These are phyloP conservation scores for Myiotriccus ornatus DNA, from an alignment of 2,797 vertebrate genomes.

Conservation along the genomic window DNA sequence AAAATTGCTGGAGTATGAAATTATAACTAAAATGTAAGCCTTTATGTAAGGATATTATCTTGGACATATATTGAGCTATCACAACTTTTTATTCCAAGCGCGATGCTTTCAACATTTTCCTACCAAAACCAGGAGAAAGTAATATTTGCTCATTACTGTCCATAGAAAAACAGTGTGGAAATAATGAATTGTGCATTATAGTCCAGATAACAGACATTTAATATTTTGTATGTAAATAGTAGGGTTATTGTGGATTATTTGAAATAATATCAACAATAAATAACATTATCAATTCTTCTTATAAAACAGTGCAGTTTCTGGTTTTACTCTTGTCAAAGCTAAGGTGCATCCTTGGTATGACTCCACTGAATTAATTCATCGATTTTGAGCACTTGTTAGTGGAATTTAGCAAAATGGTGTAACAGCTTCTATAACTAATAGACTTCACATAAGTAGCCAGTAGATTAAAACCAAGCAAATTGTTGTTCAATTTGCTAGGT, in stretches of 20 bases:
- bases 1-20: not conserved
- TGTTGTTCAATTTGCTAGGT: not conserved
- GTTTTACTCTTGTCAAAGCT: not conserved
- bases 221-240: not conserved
- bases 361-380: not conserved
- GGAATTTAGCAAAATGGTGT: not conserved
- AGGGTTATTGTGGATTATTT: not conserved
- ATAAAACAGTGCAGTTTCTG: not conserved
- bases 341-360: not conserved
- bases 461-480: not conserved
- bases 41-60: not conserved
- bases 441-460: not conserved
- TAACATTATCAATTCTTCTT: not conserved
- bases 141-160: not conserved
- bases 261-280: not conserved
- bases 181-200: not conserved
- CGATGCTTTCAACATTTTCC: not conserved
- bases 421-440: not conserved
- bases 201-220: not conserved
- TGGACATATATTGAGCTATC: not conserved
- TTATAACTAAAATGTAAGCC: not conserved
- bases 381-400: not conserved
- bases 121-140: not conserved
- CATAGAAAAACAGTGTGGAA: not conserved
- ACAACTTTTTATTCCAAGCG: not conserved